Percentiles rank a stretch among this genome's conserved stretches.
Evolutionary conservation across 2,888 invertebrate genomes (phyloP).

Genomic region (Entomobrya proxima): DNA sequence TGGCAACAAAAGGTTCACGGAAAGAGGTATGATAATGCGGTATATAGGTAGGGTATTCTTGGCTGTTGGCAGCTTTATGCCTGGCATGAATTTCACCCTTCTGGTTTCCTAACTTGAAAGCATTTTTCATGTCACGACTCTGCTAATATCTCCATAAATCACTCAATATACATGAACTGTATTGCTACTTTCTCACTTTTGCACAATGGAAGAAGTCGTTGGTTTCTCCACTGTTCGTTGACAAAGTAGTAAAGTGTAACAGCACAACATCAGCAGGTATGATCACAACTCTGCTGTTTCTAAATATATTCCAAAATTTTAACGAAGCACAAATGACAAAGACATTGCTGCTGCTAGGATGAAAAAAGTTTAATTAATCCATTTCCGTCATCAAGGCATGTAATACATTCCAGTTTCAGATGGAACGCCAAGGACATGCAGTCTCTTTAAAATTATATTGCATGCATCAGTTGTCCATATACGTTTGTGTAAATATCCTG

Average conservation of each 20-base stretch:
- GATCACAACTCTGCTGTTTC: too few species aligned
- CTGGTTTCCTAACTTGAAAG: slow-evolving; percentile 59
- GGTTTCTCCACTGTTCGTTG: neutral
- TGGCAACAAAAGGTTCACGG: slow-evolving; percentile 10
- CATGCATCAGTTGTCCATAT: too few species aligned
- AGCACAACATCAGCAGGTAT: too few species aligned
- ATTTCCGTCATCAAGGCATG: too few species aligned
- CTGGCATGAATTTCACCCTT: slow-evolving; percentile 64
- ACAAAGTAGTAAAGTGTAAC: neutral
- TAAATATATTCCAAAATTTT: too few species aligned
- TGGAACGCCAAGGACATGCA: too few species aligned
- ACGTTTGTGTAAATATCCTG: neutral
- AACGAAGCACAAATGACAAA: too few species aligned
- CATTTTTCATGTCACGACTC: slow-evolving; percentile 62
- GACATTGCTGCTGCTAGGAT: too few species aligned
- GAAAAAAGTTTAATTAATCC: too few species aligned
- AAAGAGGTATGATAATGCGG: neutral
- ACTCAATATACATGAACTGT: slow-evolving; percentile 53
- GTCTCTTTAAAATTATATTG: too few species aligned
- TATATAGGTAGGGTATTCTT: slow-evolving; percentile 25
- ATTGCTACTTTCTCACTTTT: slow-evolving; percentile 51
- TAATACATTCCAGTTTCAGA: too few species aligned
- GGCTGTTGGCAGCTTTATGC: slow-evolving; percentile 52
- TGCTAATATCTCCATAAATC: slow-evolving; percentile 62
- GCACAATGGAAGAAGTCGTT: neutral